Base-by-base conservation (phyloP, 2,113 vertebrate genomes). In the Clarias batrachus region DNA sequence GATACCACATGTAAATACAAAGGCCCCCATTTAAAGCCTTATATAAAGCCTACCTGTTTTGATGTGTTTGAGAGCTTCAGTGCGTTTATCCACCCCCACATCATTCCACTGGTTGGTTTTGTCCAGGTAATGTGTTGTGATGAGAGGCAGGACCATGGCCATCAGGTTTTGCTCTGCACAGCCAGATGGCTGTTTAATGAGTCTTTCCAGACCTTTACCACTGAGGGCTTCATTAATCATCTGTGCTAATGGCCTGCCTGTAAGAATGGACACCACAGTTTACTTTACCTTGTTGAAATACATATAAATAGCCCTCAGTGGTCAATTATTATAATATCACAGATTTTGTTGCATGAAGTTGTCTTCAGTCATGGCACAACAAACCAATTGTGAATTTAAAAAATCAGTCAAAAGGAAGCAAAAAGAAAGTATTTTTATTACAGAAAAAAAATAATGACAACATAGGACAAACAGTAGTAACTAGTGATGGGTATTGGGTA, bases 121-220 rank as follows among this genome's bases (percentile, higher is more conserved):
- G 41, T 96, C 95, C 90, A 95, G 76, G 87, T 95, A 96, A 2
- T 12, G 60, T 0, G 92, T 88, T 56, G 96, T 93, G 81, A 95
- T 93, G 82, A 95, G 80, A 9, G 92, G 89, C 0, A 93, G 88
- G 0, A 92, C 92, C 91, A 95, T 87, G 1, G 3, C 0, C 41
- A 85, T 85, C 90, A 96, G 93, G 2, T 92, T 95, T 89, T 94
- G 93, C 83, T 95, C 94, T 0, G 93, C 94, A 60, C 91, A 93
- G 4, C 95, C 94, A 0, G 0, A 0, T 0, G 95, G 95, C 85
- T 91, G 81, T 0, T 0, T 0, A 27, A 95, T 92, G n/a, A 95
- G 74, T 11, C 5, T 30, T 1, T n/a, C 54, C 25, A 90, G 84
- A 11, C 92, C 86, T 0, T 3, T 37, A 1, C 93, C 92, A 21